These are phyloP conservation scores for Phymanthus crucifer DNA, from an alignment of 92 coral and sea anemone species.

Conservation along the genomic window DNA sequence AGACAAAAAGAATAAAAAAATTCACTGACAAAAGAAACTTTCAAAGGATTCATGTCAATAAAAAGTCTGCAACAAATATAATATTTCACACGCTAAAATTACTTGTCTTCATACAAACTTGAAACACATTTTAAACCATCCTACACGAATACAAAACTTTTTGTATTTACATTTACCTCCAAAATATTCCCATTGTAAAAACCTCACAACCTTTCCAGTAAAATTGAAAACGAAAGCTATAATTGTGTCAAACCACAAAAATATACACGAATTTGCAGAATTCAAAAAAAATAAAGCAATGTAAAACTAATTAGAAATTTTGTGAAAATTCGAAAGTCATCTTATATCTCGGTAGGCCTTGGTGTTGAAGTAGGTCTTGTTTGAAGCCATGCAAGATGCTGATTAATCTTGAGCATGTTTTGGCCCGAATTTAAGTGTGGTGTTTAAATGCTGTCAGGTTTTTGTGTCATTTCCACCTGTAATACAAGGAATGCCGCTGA, in stretches of 20 bases:
- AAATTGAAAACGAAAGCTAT: not conserved
- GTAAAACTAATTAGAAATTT: not conserved
- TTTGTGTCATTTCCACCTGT: slow-evolving; percentile 22
- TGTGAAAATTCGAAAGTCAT: no score
- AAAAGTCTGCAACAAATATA: no score
- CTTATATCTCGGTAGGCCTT: not conserved
- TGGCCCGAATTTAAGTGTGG: not conserved
- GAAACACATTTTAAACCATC: not conserved
- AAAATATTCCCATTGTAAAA: not conserved
- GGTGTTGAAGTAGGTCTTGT: not conserved
- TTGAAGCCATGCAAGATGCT: not conserved
- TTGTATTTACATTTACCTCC: not conserved
- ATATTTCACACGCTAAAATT: no score
- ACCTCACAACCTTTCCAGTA: not conserved
- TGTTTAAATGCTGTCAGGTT: not conserved
- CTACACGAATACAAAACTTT: no score
- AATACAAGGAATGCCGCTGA: slow-evolving; percentile 29
- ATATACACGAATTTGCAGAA: not conserved
- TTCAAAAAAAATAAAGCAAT: not conserved
- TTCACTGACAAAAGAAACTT: no score
- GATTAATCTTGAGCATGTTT: not conserved
- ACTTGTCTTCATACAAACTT: no score
- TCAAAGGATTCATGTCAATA: no score
- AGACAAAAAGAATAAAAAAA: not conserved
- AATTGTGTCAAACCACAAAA: no score